Conservation (phyloP, 2,113 vertebrate genomes). For the Melanostigma gelatinosum region DNA sequence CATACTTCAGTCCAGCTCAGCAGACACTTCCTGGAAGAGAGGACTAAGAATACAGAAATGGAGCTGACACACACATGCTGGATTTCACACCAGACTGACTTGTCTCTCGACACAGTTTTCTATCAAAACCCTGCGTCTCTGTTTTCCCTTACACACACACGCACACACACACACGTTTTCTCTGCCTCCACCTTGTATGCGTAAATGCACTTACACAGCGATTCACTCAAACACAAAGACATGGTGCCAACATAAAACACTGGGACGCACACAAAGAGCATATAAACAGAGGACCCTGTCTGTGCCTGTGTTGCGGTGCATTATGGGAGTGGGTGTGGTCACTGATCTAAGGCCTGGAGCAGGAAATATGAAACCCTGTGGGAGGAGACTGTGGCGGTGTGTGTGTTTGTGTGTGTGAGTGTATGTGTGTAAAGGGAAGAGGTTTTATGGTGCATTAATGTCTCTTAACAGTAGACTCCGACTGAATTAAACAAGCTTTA, state of each 20-base stretch:
- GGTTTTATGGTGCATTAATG: slow-evolving; percentile 17
- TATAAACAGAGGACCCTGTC: slow-evolving; percentile 36
- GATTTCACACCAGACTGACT: slow-evolving; percentile 78
- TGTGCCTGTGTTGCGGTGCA: slow-evolving; percentile 52
- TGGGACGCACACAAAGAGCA: slow-evolving; percentile 45
- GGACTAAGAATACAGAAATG: slow-evolving; percentile 55
- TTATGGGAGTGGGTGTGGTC: slow-evolving; percentile 77
- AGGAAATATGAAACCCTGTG: slow-evolving; percentile 76
- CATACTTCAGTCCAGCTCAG: slow-evolving; percentile 8
- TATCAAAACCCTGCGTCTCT: background rate
- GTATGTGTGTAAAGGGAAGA: background rate
- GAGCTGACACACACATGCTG: slow-evolving; percentile 67
- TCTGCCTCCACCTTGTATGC: background rate
- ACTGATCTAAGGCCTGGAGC: slow-evolving; percentile 66
- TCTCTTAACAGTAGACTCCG: background rate
- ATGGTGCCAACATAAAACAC: slow-evolving; percentile 19
- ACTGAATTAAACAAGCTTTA: slow-evolving; percentile 25
- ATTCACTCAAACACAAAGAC: slow-evolving; percentile 35
- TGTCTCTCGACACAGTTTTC: slow-evolving; percentile 10
- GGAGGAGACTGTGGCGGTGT: slow-evolving; percentile 56
- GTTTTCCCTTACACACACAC: background rate
- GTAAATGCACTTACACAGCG: background rate
- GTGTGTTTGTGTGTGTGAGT: slow-evolving; percentile 32
- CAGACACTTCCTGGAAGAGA: slow-evolving; percentile 56
- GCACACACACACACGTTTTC: background rate